A percentile compares a stretch with the other conserved stretches of the same genome.
phyloP scores from a whole-genome alignment of 2,113 vertebrate species.

The Lota lota region DNA sequence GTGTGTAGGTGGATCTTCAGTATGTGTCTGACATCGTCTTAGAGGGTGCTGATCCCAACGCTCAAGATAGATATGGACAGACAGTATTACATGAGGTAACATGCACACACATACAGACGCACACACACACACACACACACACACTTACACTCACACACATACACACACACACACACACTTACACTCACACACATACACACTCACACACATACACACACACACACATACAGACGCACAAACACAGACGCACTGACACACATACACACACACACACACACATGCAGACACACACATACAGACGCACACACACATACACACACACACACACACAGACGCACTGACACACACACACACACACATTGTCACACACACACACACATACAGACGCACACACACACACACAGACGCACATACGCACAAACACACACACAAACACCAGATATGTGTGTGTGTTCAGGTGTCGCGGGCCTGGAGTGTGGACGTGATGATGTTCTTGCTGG shows the following conservation, averaged over 20 bases:
- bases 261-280: too few relatives aligned
- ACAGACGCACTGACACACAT: too few relatives aligned
- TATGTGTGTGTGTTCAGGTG: not conserved
- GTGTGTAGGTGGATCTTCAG: conserved; percentile 60
- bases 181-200: not conserved
- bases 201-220: not conserved
- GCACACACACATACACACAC: too few relatives aligned
- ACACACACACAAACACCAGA: not conserved
- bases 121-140: not conserved
- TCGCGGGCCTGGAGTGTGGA: not conserved
- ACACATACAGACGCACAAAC: not conserved
- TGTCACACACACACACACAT: too few relatives aligned
- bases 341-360: too few relatives aligned
- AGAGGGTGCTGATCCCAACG: conserved; percentile 62
- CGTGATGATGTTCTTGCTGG: not conserved
- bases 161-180: not conserved
- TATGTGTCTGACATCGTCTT: conserved; percentile 49
- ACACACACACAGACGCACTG: not conserved
- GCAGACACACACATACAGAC: too few relatives aligned
- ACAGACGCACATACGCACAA: too few relatives aligned
- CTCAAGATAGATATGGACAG: conserved; percentile 62
- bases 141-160: too few relatives aligned
- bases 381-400: too few relatives aligned
- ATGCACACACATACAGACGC: not conserved
- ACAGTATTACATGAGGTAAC: conserved; percentile 69